Conservation (phyloP, 2,797 vertebrate genomes). For the Smutsia gigantea region DNA sequence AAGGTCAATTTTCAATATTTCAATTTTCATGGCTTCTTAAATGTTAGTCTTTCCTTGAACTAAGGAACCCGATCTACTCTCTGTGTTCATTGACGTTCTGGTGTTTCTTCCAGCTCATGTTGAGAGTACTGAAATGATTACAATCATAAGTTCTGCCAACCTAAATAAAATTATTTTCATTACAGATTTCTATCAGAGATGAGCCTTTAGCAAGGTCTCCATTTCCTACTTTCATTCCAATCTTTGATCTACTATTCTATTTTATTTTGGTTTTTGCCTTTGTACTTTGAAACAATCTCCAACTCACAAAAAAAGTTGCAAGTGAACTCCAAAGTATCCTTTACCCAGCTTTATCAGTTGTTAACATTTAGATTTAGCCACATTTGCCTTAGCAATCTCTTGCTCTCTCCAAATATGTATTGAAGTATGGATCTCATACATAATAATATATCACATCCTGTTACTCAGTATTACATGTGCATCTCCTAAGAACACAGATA, state of each 20-base stretch:
- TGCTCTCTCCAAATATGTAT: not conserved
- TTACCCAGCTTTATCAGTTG: not conserved
- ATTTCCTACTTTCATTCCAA: not conserved
- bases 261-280: not conserved
- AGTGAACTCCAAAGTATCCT: not conserved
- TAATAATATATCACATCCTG: not conserved
- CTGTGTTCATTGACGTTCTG: not conserved
- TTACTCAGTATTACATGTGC: not conserved
- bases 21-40: not conserved
- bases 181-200: not conserved
- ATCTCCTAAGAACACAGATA: not conserved
- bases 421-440: not conserved
- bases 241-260: not conserved
- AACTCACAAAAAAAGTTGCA: not conserved
- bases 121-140: not conserved
- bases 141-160: not conserved
- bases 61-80: not conserved
- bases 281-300: not conserved
- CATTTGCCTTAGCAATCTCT: not conserved
- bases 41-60: not conserved
- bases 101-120: not conserved
- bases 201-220: not conserved
- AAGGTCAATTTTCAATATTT: not conserved
- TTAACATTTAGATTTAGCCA: not conserved
- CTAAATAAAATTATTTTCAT: not conserved